Conservation (phyloP, 2,797 vertebrate genomes). For the Syndactyla subalaris region DNA sequence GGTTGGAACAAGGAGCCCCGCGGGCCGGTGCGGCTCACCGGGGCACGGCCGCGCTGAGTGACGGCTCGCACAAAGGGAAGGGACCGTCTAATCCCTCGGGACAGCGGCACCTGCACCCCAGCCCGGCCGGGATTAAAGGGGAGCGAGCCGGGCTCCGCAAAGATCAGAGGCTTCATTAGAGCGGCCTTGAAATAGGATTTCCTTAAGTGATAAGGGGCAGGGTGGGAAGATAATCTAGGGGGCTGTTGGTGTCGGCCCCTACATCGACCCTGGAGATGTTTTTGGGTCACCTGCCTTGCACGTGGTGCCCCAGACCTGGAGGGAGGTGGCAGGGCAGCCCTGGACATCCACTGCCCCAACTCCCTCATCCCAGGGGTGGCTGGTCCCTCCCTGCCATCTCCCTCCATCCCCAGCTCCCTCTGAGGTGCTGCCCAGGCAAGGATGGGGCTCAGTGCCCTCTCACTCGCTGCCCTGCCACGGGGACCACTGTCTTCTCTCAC, state of each 20-base stretch:
- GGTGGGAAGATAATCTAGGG: neutral
- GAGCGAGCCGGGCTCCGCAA: neutral
- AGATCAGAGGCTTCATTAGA: conserved; percentile 25
- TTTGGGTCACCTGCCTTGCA: neutral
- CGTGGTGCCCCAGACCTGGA: neutral
- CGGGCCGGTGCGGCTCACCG: neutral
- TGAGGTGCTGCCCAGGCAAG: fast-evolving
- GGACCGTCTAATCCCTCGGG: conserved; percentile 19
- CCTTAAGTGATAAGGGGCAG: conserved; percentile 13
- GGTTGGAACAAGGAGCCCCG: neutral
- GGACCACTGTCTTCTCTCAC: neutral
- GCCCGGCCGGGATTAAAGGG: neutral
- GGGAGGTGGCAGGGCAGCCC: neutral
- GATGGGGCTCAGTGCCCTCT: fast-evolving
- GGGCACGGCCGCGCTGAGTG: neutral
- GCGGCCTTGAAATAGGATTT: conserved; percentile 42
- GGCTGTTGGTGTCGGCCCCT: neutral
- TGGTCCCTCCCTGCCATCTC: neutral
- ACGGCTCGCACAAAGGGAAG: conserved; percentile 28
- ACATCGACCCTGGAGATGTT: neutral
- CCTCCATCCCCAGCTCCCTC: neutral
- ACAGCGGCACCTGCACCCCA: conserved; percentile 22
- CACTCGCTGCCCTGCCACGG: fast-evolving
- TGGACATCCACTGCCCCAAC: neutral
- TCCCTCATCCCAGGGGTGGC: neutral